These are phyloP conservation scores for Phycodurus eques DNA, from an alignment of 2,113 vertebrate species.

Conservation along the genomic window DNA sequence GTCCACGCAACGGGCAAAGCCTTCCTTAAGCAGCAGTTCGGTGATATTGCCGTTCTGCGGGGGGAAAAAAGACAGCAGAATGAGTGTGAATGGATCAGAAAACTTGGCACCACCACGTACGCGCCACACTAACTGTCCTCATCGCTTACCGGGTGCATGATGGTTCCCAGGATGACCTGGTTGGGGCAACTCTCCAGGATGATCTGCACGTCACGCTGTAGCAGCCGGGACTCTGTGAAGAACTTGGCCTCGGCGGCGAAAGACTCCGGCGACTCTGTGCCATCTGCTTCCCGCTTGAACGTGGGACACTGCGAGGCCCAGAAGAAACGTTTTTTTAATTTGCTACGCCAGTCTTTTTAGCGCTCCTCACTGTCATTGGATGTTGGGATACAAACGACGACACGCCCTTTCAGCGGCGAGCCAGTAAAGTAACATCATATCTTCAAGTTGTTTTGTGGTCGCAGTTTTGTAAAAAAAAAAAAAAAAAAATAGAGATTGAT, in stretches of 20 bases:
- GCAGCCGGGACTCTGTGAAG: conserved; percentile 92
- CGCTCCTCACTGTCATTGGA: neutral
- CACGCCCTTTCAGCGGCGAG: conserved; percentile 29
- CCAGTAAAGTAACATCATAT: conserved; percentile 36
- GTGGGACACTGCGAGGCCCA: conserved; percentile 82
- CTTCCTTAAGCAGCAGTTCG: conserved; percentile 90
- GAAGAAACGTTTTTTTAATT: neutral
- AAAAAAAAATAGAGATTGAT: conserved; percentile 24
- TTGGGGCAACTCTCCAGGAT: conserved; percentile 96
- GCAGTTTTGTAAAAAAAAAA: conserved; percentile 22
- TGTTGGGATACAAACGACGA: conserved; percentile 17
- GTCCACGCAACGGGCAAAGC: conserved; percentile 95
- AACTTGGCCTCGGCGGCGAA: conserved; percentile 97
- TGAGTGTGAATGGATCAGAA: neutral
- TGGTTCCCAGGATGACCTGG: conserved; percentile 93
- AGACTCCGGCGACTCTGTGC: conserved; percentile 82
- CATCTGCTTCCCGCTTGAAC: conserved; percentile 88
- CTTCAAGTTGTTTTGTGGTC: conserved; percentile 45
- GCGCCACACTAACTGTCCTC: neutral
- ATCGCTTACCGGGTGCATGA: conserved; percentile 87
- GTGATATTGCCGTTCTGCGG: conserved; percentile 94
- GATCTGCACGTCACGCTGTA: conserved; percentile 97
- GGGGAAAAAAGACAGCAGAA: neutral
- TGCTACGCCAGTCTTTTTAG: conserved; percentile 8
- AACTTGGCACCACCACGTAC: neutral